A percentile compares a stretch with the other conserved stretches of the same genome.
These are phyloP conservation scores for Azemiops feae DNA, from an alignment of 2,113 vertebrate genomes.

Conservation along the genomic window DNA sequence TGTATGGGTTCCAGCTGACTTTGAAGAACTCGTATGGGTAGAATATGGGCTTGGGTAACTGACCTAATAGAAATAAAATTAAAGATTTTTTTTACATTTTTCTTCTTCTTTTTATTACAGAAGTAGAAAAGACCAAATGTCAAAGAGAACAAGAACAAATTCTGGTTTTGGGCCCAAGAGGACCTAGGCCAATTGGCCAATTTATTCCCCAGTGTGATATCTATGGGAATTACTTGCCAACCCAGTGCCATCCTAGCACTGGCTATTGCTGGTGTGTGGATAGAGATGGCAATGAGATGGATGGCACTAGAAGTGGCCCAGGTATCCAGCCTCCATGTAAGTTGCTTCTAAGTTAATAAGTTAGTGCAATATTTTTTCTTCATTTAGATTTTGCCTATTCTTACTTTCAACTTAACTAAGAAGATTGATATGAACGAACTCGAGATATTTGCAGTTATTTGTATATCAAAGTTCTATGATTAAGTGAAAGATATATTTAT, in stretches of 20 bases:
- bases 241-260: slow-evolving; percentile 81
- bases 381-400: neutral
- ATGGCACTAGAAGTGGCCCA: slow-evolving; percentile 75
- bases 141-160: slow-evolving; percentile 77
- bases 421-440: neutral
- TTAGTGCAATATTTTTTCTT: neutral
- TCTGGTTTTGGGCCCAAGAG: slow-evolving; percentile 52
- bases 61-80: neutral
- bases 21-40: neutral
- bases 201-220: slow-evolving; percentile 85
- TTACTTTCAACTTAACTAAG: neutral
- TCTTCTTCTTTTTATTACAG: slow-evolving; percentile 55
- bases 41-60: neutral
- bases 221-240: slow-evolving; percentile 79
- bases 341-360: slow-evolving; percentile 41
- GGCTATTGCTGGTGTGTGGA: slow-evolving; percentile 94
- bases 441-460: neutral
- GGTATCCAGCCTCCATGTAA: slow-evolving; percentile 84
- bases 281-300: slow-evolving; percentile 80
- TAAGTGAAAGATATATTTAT: neutral
- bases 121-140: slow-evolving; percentile 78
- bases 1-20: neutral
- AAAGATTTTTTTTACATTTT: neutral
- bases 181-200: slow-evolving; percentile 59
- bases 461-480: neutral